Base-by-base conservation (phyloP, 2,888 invertebrate genomes). In the Cenopis cana region DNA sequence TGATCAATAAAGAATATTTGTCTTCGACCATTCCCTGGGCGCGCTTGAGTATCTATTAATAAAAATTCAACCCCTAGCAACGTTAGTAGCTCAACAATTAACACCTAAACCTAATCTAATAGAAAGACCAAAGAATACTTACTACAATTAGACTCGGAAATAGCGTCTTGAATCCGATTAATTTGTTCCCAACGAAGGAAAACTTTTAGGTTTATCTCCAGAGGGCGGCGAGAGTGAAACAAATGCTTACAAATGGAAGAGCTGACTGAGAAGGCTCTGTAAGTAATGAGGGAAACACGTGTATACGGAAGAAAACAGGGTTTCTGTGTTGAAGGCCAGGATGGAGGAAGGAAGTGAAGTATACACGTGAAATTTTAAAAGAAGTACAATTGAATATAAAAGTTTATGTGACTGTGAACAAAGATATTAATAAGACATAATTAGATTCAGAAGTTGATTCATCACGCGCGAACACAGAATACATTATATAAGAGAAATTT, bases 111-210 rank as follows among this genome's bases (percentile, higher is more conserved):
- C 46, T 5, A 18, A 12, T 12, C 8, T 59, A 50, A 50, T 36
- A 50, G 24, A 33, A 50, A 17, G 17, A 50, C 18, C 41, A 5
- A 29, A 50, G 29, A 50, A 33, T 50, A 50, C 49, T 50, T 20
- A 52, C 36, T 11, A n/a, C 52, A 9, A 50, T 76, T 71, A 73
- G 69, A 73, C 73, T 76, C 74, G 74, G 70, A 76, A 79, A 75
- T 74, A 75, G 60, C 72, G 74, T 54, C 52, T 65, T 70, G 70
- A 76, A 67, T 76, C 74, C 52, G 72, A 76, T 79, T 73, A 79
- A 79, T 74, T 76, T 68, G 69, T 70, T 67, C 67, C 73, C 38
- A 57, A 12, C 41, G 29, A 33, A 64, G 38, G 18, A 33, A 33
- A 50, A 69, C 56, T 46, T 46, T 54, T 54, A 46, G 64, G 57